Evolutionary conservation across 2,113 vertebrate genomes (phyloP).

Genomic region (Anhinga anhinga): DNA sequence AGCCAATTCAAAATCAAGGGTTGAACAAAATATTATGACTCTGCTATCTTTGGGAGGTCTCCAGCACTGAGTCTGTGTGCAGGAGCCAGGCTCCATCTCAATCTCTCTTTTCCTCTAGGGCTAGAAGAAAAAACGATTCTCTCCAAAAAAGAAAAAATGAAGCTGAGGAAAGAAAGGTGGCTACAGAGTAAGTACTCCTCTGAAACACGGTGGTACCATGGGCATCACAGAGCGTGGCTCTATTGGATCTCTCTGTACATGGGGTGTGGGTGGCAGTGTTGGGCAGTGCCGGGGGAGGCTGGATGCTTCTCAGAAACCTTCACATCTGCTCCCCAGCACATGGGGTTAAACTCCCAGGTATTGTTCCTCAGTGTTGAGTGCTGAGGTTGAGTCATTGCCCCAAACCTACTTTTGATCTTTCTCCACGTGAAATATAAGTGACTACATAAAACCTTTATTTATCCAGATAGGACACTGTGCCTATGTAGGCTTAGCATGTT

Average conservation of each 20-base stretch:
- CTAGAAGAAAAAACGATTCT: conserved; percentile 71
- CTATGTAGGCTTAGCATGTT: not conserved
- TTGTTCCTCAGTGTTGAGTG: not conserved
- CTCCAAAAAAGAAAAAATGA: conserved; percentile 91
- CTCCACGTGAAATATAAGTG: not conserved
- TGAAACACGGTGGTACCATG: rapidly evolving
- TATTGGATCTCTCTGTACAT: not conserved
- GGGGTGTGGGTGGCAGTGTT: not conserved
- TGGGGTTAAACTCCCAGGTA: not conserved
- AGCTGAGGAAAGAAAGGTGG: conserved; percentile 86
- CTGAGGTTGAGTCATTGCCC: not conserved
- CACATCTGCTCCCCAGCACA: not conserved
- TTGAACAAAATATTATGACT: not conserved
- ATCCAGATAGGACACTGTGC: not conserved
- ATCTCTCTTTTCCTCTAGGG: conserved; percentile 57
- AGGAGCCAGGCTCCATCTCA: not conserved
- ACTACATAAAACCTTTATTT: not conserved
- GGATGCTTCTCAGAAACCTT: not conserved
- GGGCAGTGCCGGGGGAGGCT: not conserved
- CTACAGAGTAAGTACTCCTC: conserved; percentile 84
- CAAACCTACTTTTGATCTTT: not conserved
- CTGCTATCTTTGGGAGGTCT: not conserved
- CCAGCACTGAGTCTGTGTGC: not conserved
- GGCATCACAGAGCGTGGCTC: not conserved
- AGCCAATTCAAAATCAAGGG: not conserved